phyloP scores from a whole-genome alignment of 2,113 vertebrate species.

The Apistogramma diplotaenia region DNA sequence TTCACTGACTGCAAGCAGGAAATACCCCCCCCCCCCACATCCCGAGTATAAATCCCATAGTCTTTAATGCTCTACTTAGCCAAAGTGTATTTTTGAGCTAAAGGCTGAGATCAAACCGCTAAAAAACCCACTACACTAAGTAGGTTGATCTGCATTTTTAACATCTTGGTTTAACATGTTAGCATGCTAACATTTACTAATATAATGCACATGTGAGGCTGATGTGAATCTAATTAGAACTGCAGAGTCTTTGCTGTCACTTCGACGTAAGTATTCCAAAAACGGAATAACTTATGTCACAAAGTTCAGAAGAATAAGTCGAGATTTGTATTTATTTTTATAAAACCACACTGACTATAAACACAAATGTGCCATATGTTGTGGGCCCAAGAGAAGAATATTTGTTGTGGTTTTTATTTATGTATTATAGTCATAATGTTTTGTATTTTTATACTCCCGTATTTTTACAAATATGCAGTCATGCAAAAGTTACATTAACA shows the following conservation, averaged over 20 bases:
- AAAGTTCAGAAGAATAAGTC: neutral
- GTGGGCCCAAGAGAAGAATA: too few species aligned
- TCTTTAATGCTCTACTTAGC: neutral
- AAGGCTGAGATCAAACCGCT: neutral
- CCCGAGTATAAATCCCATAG: neutral
- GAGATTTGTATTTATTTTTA: neutral
- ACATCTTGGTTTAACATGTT: fast-evolving
- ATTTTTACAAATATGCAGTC: too few species aligned
- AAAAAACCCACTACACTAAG: fast-evolving
- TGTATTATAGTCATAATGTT: too few species aligned
- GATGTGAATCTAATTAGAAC: neutral
- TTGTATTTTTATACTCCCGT: too few species aligned
- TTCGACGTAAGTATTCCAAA: fast-evolving
- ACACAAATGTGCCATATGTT: too few species aligned
- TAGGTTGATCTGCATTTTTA: neutral
- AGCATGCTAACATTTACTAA: neutral
- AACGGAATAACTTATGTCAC: neutral
- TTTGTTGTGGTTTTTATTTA: too few species aligned
- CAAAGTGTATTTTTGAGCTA: neutral
- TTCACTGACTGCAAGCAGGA: neutral
- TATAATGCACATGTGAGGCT: fast-evolving
- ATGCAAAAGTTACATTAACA: too few species aligned
- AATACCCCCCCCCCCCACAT: neutral
- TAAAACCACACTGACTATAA: too few species aligned
- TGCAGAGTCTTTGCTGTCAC: neutral